A percentile compares a stretch with the other conserved stretches of the same genome.
phyloP scores from a whole-genome alignment of 1,140 invertebrate species.

The Batillaria attramentaria region DNA sequence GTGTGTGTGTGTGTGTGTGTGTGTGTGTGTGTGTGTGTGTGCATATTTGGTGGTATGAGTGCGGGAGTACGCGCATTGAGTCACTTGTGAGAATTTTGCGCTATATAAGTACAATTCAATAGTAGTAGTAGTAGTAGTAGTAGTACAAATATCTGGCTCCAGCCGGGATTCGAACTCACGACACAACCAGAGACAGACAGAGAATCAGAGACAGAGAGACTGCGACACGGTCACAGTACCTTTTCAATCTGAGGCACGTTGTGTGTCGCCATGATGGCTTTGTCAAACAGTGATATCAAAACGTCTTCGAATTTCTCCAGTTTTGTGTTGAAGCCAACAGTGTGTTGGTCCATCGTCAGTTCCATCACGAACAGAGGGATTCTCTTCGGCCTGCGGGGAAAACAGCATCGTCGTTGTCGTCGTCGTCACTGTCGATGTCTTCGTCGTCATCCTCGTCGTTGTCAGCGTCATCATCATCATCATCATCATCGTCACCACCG shows the following conservation, averaged over 20 bases:
- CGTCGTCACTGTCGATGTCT: background rate
- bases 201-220: background rate
- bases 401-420: background rate
- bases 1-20: no score
- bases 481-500: no score
- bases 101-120: no score
- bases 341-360: background rate
- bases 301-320: conserved; percentile 64
- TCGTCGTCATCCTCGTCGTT: background rate
- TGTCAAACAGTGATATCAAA: conserved; percentile 77
- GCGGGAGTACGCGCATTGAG: no score
- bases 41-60: no score
- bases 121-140: no score
- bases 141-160: no score
- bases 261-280: conserved; percentile 77
- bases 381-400: background rate
- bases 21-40: no score
- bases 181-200: no score
- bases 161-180: no score
- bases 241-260: conserved; percentile 80
- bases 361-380: background rate
- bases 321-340: background rate
- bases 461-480: no score
- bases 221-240: conserved; percentile 45
- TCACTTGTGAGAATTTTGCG: no score